Evolutionary conservation across 2,888 invertebrate species (phyloP), one percentile per base, ranked within the genome.

Genomic region (Campoplex capitator): DNA sequence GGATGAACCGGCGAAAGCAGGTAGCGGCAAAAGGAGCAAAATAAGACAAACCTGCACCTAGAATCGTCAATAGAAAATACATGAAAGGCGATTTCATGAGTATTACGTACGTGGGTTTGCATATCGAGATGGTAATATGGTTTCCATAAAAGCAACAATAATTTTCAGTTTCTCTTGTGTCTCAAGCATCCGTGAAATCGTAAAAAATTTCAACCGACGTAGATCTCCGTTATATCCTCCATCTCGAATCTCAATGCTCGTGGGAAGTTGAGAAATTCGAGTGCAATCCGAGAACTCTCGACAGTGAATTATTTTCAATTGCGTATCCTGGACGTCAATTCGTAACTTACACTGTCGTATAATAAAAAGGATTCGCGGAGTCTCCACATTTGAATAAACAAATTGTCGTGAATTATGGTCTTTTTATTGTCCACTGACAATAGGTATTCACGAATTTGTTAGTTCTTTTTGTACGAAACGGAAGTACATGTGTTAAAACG

Each of bases 401-500:
- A 58, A 38, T 38, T 23, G 32, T 28, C 58, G 16, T 23, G 28
- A 56, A 51, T 54, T 75, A 75, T 42, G 74, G 23, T 58, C n/a
- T 28, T 75, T 23, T 58, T 38, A 23, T 58, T 58, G 58, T 35
- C 35, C 23, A 16, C 32, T 56, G 23, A n/a, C 38, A 23, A 58
- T 38, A 75, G 28, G 18, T 56, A 23, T 38, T 45, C 56, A n/a
- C 73, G 51, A 54, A 51, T 56, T 38, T 38, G 28, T 38, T 28
- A 28, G 32, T 3, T 23, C 16, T 62, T 45, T 56, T 68, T 71
- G 58, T 35, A 28, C 67, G 28, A 81, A 81, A 81, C 81, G 74
- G 81, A 81, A 81, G 81, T 81, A 81, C 81, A 67, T 81, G 54
- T 65, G 81, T 81, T 81, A 48, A 54, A 62, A 28, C 28, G 62